phyloP scores from a whole-genome alignment of 2,113 vertebrate species.

The Telmatochromis sp. region DNA sequence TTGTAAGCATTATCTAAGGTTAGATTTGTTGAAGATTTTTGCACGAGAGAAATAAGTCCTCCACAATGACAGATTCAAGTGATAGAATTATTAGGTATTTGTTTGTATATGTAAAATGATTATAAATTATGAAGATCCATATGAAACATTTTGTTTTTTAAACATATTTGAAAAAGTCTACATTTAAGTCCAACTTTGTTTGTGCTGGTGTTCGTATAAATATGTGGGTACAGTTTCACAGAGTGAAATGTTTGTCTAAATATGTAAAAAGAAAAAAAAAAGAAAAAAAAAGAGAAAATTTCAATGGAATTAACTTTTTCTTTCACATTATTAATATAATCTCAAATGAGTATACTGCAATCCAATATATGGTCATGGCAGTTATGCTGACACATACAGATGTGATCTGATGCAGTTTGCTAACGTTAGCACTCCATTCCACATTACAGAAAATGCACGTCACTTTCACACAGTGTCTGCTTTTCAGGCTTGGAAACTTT shows the following conservation, averaged over 20 bases:
- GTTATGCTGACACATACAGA: neutral
- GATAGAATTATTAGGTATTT: neutral
- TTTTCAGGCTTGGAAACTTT: fast-evolving
- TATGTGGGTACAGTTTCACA: neutral
- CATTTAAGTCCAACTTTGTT: neutral
- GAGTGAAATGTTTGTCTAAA: neutral
- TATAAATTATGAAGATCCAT: neutral
- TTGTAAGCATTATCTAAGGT: neutral
- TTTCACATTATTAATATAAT: neutral
- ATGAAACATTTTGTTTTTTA: neutral
- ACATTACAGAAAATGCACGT: neutral
- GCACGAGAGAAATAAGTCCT: neutral
- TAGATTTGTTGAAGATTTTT: neutral
- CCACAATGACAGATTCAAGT: neutral
- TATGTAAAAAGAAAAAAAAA: no score
- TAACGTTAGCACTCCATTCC: neutral
- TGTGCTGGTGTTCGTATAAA: neutral
- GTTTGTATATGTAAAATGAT: neutral
- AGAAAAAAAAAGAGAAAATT: no score
- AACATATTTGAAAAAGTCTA: neutral
- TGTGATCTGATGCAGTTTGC: neutral
- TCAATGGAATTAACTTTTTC: neutral
- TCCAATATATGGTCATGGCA: neutral
- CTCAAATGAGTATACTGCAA: neutral
- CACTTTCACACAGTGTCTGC: neutral